Conservation (phyloP, 2,888 invertebrate genomes). For the Prenolepis imparis region DNA sequence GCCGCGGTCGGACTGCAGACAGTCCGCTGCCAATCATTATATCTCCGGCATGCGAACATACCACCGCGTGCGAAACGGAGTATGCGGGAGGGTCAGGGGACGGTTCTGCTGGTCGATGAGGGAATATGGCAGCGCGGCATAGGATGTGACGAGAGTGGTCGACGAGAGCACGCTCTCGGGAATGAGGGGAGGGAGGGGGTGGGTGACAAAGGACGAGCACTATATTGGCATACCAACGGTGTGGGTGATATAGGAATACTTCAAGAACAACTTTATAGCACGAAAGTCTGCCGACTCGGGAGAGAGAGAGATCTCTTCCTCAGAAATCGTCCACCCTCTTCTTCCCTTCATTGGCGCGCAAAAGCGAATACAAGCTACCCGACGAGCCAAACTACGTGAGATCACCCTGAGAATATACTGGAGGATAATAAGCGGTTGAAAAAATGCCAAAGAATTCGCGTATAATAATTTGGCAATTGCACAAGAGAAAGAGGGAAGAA, state of each 20-base stretch:
- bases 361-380: constrained; percentile 19
- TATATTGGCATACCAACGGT: constrained; percentile 85
- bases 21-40: constrained; percentile 80
- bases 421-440: constrained; percentile 7
- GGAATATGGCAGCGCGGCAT: constrained; percentile 61
- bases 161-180: constrained; percentile 69
- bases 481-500: neutral
- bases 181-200: constrained; percentile 69
- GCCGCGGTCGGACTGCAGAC: constrained; percentile 60
- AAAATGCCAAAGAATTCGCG: constrained; percentile 2
- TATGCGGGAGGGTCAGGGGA: constrained; percentile 77
- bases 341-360: neutral
- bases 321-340: constrained; percentile 32
- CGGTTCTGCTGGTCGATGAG: constrained; percentile 64
- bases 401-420: neutral
- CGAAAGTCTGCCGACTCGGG: constrained; percentile 49
- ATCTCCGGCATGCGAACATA: constrained; percentile 82
- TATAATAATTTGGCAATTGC: neutral
- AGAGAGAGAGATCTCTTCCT: constrained; percentile 32
- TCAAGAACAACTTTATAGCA: constrained; percentile 84
- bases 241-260: constrained; percentile 85
- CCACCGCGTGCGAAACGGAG: constrained; percentile 80
- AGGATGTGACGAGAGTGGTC: constrained; percentile 64
- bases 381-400: constrained; percentile 3
- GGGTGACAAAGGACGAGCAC: constrained; percentile 80